Evolutionary conservation across 2,888 invertebrate species (phyloP), one percentile per base, ranked within the genome.

Genomic region (Ligdia adustata): DNA sequence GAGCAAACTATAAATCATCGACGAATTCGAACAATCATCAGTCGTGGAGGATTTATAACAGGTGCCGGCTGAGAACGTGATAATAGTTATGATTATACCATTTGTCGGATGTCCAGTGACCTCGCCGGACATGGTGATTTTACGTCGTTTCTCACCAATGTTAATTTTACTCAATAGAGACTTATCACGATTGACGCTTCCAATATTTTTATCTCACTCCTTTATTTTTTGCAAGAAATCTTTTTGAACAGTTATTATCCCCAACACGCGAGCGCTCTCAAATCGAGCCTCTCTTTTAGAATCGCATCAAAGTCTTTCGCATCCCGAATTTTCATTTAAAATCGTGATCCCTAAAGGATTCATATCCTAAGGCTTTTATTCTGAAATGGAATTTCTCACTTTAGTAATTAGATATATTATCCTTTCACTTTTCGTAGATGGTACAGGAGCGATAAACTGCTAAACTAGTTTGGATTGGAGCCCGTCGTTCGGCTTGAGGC

Each of bases 401-500:
- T 55, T 49, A 40, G 62, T 69, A 66, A 77, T 77, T 72, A 73
- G 68, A 68, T 60, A 56, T 46, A 75, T 66, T 69, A 69, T 77
- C 64, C 66, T 55, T 63, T 69, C 43, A 43, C 50, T 44, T 26
- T 40, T 40, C 34, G 33, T 28, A 61, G 74, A 74, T 75, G 53
- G 66, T 69, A 69, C 70, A 65, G 72, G 57, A 69, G 75, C 70
- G 75, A 80, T 80, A 78, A 74, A 72, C 68, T 69, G 66, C 64
- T 64, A 71, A 72, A 79, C 79, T 75, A 75, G 76, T 73, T 69
- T 69, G 70, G 62, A 64, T 39, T 67, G 56, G 55, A 55, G 60
- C 65, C 66, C 72, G 70, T 73, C 69, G 66, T 65, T 75, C 70
- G 69, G 67, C 67, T 66, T 59, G 58, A 61, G 64, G 61, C 66